Evolutionary conservation across 2,797 vertebrate genomes (phyloP).

Genomic region (Pristis pectinata): DNA sequence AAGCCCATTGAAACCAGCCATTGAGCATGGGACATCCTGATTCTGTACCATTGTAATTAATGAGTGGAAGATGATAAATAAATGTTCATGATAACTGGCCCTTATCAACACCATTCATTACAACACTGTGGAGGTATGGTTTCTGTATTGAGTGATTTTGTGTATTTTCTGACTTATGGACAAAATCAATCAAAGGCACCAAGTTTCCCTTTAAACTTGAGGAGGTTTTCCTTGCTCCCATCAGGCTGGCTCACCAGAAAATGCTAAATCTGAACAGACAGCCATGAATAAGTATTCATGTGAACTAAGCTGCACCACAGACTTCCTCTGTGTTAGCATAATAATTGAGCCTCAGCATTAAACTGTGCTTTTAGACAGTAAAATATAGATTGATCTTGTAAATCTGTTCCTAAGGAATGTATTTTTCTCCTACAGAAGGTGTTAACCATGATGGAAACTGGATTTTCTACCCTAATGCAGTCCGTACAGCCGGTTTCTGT

Average conservation of each 20-base stretch:
- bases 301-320: not conserved
- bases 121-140: too few relatives aligned
- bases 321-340: not conserved
- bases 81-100: too few relatives aligned
- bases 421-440: conserved; percentile 66
- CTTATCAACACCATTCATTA: too few relatives aligned
- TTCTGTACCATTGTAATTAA: too few relatives aligned
- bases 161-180: too few relatives aligned
- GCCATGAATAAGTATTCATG: not conserved
- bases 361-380: not conserved
- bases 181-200: too few relatives aligned
- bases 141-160: too few relatives aligned
- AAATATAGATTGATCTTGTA: not conserved
- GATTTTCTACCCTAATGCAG: conserved; percentile 97
- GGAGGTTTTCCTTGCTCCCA: not conserved
- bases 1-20: too few relatives aligned
- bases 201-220: not conserved
- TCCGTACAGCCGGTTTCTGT: conserved; percentile 95
- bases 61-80: too few relatives aligned
- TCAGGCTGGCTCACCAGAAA: not conserved
- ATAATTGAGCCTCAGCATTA: not conserved
- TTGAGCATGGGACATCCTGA: too few relatives aligned
- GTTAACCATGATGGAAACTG: conserved; percentile 93
- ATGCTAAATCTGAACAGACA: not conserved
- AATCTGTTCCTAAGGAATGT: not conserved